Percentiles rank a stretch among this genome's conserved stretches.
phyloP scores from a whole-genome alignment of 2,797 vertebrate genomes.

The Muscicapa striata region DNA sequence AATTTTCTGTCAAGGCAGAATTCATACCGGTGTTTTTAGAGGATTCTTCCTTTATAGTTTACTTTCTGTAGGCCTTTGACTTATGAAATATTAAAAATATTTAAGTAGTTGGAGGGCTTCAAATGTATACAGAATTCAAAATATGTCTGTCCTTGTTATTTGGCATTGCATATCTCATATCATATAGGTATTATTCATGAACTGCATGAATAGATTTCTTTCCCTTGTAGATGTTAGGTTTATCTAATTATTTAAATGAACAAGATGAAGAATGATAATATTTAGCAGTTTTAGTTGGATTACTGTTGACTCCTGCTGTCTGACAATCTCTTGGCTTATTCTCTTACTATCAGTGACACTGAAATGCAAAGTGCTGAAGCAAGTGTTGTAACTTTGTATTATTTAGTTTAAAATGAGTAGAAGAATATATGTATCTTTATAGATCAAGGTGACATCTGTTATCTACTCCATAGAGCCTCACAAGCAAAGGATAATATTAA shows the following conservation, averaged over 20 bases:
- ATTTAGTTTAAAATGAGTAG: background rate
- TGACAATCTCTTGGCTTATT: background rate
- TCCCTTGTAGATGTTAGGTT: background rate
- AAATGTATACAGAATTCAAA: background rate
- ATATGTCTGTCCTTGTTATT: background rate
- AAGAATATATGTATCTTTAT: background rate
- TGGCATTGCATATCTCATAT: background rate
- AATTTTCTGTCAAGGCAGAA: background rate
- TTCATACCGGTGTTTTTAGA: background rate
- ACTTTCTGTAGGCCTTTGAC: background rate
- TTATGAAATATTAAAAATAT: background rate
- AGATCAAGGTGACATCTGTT: background rate
- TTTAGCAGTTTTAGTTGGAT: background rate
- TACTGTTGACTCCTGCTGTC: background rate
- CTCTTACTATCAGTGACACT: background rate
- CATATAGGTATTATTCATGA: background rate
- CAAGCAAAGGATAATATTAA: background rate
- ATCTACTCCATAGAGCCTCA: background rate
- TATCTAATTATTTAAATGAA: background rate
- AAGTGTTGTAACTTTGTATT: background rate
- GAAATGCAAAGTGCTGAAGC: background rate
- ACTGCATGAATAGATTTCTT: background rate
- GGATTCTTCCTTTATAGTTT: background rate
- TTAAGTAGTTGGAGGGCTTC: background rate
- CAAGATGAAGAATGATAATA: background rate